Evolutionary conservation across 1,140 invertebrate genomes (phyloP), one percentile per base, ranked within the genome.

Genomic region (Propsilocerus akamusi): DNA sequence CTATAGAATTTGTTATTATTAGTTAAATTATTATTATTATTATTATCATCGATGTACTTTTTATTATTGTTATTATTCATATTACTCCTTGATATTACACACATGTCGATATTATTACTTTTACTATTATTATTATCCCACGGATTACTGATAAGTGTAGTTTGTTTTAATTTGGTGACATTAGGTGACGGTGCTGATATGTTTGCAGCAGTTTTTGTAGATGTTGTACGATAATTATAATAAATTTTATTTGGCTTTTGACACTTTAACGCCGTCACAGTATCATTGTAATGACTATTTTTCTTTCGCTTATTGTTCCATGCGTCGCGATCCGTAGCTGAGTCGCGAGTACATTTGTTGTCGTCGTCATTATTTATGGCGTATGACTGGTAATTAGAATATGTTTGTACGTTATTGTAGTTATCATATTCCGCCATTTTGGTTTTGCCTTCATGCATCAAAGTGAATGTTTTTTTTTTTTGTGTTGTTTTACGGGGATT

Each of bases 391-490:
- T 20, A 41, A 41, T 41, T 41, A 17, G 34, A 41, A 6, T 20
- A 17, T 41, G 22, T 20, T 41, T 41, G 14, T 20, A 41, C 4
- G 22, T 41, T 41, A 41, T 41, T 6, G 22, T 41, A 41, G 22
- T 41, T 41, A 41, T 41, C 14, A 41, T 41, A 41, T 41, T 41
- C 34, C 14, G 34, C 34, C 34, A 41, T 41, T 41, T 41, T 41
- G 34, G 34, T 20, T 41, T 41, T 41, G n/a, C 14, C 34, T 41
- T 4, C 11, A 17, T 37, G n/a, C 11, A 20, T n/a, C n/a, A n/a
- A n/a, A n/a, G n/a, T n/a, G n/a, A n/a, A n/a, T n/a, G n/a, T n/a
- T n/a, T n/a, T n/a, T n/a, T n/a, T n/a, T n/a, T n/a, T n/a, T n/a
- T n/a, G n/a, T n/a, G n/a, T n/a, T n/a, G n/a, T n/a, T n/a, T n/a